Base-by-base conservation (phyloP, 2,113 vertebrate species). In the Cnemophilus loriae region DNA sequence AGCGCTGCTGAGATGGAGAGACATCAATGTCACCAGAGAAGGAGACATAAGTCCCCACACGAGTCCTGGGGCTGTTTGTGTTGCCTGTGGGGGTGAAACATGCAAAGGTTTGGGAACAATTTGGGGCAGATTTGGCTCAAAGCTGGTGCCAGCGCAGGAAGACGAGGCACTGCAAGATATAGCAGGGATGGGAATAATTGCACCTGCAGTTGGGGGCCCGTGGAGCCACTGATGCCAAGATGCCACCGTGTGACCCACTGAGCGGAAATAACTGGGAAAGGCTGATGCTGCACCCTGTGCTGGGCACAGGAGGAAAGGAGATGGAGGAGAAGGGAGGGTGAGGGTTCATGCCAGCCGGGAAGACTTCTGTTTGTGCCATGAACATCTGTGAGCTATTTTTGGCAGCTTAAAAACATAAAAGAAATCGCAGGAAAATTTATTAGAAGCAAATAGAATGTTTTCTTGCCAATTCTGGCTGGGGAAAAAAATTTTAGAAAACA, bases 1-100 rank as follows among this genome's bases (percentile, higher is more conserved):
- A 33, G 1, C 47, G 46, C 61, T 59, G 35, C 56, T 26, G 53
- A 39, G 49, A 21, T 2, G 16, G 35, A 47, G 32, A 50, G 37
- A 13, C 12, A 1, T 3, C n/a, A 3, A 0, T 10, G 60, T 7
- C 47, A 37, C 6, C 6, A 1, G 3, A 13, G 39, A n/a, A 53
- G 20, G 75, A 21, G n/a, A 67, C 53, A 10, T 0, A 0, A 57
- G 52, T 23, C 41, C 13, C 30, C 55, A 4, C 3, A 1, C 3
- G 0, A 11, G 28, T 10, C 55, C 53, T 4, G 42, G 65, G 37
- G 50, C 13, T 74, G 17, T 32, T 73, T 7, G 28, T 37, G 61
- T 7, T 10, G 8, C 26, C 6, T 1, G 1, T 0, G 0, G 16
- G 24, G 39, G 17, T 7, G 47, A 63, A 2, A 3, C 9, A 2